Base-by-base conservation (phyloP, 1,140 invertebrate species). In the Marisa cornuarietis region DNA sequence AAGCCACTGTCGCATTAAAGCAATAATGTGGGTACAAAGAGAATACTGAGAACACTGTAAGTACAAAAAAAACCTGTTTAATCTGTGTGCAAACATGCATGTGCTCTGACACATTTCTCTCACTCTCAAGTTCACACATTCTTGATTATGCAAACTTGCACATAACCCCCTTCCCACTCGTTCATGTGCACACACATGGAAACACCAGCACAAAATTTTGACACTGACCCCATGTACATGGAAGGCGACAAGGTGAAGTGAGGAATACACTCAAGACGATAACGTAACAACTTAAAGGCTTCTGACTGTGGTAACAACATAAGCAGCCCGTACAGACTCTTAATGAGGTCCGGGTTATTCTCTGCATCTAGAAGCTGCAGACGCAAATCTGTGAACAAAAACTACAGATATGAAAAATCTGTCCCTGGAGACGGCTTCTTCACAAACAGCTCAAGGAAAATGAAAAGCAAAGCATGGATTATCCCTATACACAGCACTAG, bases 281-380 rank as follows among this genome's bases (percentile, higher is more conserved):
- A 94, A 14, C 95, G 94, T 71, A 99, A 93, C 54, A 95, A 95
- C 85, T 95, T 94, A 91, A 99, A 99, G 16, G 98, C 97, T 88
- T 99, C 97, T 69, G 95, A 98, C 92, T 99, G 98, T 31, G 98
- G 98, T 82, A 99, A 92, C 76, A 99, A 92, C 98, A 99, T 99
- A 14, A 99, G 92, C 26, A 99, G 93, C 3, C 98, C 98, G 91
- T 98, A 99, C 66, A 99, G 92, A 61, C 97, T 96, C 87, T 96
- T 94, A 4, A 98, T 94, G 83, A 99, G 92, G 86, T 95, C 93
- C 78, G 94, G 93, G 87, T 96, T 96, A 83, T 94, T 92, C 79
- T 95, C 94, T 49, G 94, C 93, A 90, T 97, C 95, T 42, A 99
- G 92, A 80, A 99, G 92, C 87, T 99, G 97, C 79, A 99, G 92